A percentile compares a stretch with the other conserved stretches of the same genome.
These are phyloP conservation scores for Apotomis betuletana DNA, from an alignment of 2,888 invertebrate species.

Conservation along the genomic window DNA sequence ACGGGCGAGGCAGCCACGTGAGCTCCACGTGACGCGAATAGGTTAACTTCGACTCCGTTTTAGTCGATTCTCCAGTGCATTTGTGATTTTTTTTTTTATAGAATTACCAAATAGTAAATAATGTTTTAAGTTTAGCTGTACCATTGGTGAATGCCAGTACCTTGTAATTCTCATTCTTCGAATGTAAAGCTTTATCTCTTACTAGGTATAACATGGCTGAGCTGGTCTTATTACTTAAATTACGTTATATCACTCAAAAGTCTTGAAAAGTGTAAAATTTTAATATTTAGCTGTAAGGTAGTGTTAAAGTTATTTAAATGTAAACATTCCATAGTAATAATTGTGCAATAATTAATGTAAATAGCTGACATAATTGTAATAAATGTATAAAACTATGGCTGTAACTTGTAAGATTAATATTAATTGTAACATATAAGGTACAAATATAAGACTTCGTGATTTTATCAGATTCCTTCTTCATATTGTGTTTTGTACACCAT, in stretches of 20 bases:
- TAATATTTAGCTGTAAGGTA: conserved; percentile 45
- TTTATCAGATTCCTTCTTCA: conserved; percentile 34
- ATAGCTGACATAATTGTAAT: conserved; percentile 49
- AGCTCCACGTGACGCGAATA: conserved; percentile 69
- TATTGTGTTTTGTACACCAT: conserved; percentile 35
- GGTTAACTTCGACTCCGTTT: conserved; percentile 41
- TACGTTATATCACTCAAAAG: conserved; percentile 21
- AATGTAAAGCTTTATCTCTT: conserved; percentile 36
- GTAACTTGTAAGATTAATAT: conserved; percentile 40
- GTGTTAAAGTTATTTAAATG: conserved; percentile 51
- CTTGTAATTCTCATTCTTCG: conserved; percentile 54
- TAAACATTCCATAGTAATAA: conserved; percentile 79
- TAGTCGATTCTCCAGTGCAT: conserved; percentile 65
- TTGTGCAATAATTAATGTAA: conserved; percentile 69
- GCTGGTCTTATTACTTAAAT: conserved; percentile 20
- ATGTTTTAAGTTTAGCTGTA: conserved; percentile 47
- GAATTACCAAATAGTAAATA: conserved; percentile 68
- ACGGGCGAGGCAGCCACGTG: conserved; percentile 61
- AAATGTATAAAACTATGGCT: conserved; percentile 56
- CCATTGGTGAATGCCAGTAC: conserved; percentile 60
- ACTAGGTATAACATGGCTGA: conserved; percentile 24
- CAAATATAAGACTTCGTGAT: conserved; percentile 39
- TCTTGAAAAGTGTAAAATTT: conserved; percentile 32
- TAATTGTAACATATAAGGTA: conserved; percentile 32
- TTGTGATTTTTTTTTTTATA: conserved; percentile 75